phyloP scores from a whole-genome alignment of 2,113 vertebrate genomes.

The Corydoras maculifer region DNA sequence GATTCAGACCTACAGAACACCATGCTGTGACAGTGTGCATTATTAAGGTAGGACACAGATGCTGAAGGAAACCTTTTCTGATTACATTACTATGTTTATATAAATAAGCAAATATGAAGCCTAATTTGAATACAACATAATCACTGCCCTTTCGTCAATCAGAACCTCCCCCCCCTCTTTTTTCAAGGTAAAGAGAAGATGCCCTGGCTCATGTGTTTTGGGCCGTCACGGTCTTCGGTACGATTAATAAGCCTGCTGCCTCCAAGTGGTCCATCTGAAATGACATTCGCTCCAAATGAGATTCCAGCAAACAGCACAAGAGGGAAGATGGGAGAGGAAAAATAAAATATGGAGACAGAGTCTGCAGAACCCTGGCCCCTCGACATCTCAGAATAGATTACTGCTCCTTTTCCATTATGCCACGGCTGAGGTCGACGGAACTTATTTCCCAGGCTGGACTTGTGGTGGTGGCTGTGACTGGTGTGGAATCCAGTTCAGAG shows the following conservation, averaged over 20 bases:
- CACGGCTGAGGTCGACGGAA: constrained; percentile 12
- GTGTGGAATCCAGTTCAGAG: not conserved
- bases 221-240: constrained; percentile 16
- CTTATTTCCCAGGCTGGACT: constrained; percentile 12
- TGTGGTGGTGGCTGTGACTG: not conserved
- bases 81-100: too few species aligned
- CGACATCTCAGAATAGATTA: constrained; percentile 27
- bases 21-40: too few species aligned
- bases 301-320: constrained; percentile 26
- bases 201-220: not conserved
- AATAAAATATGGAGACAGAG: constrained; percentile 11
- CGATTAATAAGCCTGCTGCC: constrained; percentile 30
- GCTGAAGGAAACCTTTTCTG: too few species aligned
- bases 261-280: constrained; percentile 14
- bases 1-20: too few species aligned
- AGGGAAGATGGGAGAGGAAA: constrained; percentile 1
- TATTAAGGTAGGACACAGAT: too few species aligned
- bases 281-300: constrained; percentile 24
- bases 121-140: too few species aligned
- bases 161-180: too few species aligned
- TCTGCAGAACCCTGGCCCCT: not conserved
- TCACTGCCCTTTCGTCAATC: too few species aligned
- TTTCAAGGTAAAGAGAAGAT: too few species aligned
- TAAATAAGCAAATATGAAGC: too few species aligned
- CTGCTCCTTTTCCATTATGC: constrained; percentile 16